Base-by-base conservation (phyloP, 2,888 invertebrate species). In the Melinaea marsaeus region DNA sequence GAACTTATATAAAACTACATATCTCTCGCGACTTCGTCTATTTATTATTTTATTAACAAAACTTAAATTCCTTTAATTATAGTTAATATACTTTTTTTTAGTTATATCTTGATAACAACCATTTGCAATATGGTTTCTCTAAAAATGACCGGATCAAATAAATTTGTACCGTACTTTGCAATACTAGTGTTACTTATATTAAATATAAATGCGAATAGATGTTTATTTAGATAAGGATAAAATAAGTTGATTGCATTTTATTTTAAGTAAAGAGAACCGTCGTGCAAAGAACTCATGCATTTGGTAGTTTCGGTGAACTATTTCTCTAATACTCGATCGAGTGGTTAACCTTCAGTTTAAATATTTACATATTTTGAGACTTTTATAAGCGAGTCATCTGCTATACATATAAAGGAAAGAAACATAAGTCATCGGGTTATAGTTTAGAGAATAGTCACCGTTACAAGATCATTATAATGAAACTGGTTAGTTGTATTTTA, bases 311-410 rank as follows among this genome's bases (percentile, higher is more conserved):
- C 11, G 6, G 42, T 5, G 9, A 9, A 42, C 42, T 5, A 35
- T 46, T 55, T 58, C 59, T 57, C 45, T 48, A 60, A 60, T 57
- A 55, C 33, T 34, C 62, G 57, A 69, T 57, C 57, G 72, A 79
- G 77, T 60, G 68, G 83, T 79, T 83, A 71, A 77, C 82, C 83
- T 83, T 83, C 81, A 75, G 74, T 70, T 51, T 51, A 48, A 42
- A 42, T 61, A 61, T 73, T 61, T 65, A 63, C 61, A 63, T 69
- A 68, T 69, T 68, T 70, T 67, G 63, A 60, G 66, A 62, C 62
- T 71, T 63, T 65, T 61, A 63, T 61, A 65, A 67, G 66, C 69
- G 69, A 66, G 63, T 69, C 66, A 67, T 67, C 66, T 69, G 69
- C 48, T 71, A 66, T 63, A 71, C 63, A 72, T 74, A 74, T 72